Conservation (phyloP, 2,113 vertebrate genomes). For the Ahaetulla prasina region DNA sequence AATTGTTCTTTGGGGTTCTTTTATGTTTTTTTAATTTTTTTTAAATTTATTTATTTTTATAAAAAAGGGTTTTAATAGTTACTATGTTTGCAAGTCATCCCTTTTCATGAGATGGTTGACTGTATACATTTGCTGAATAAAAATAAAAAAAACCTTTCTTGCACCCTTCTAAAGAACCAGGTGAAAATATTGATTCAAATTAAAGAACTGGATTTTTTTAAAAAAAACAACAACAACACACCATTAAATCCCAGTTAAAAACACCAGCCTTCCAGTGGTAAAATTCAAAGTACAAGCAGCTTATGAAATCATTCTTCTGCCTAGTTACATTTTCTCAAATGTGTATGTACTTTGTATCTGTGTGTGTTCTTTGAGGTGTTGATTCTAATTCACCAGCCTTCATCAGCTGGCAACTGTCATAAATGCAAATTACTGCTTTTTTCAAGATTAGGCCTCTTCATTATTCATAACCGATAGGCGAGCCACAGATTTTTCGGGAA, state of each 20-base stretch:
- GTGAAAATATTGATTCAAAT: too few species aligned
- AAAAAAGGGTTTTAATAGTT: not conserved
- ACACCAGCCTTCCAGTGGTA: not conserved
- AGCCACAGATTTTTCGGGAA: conserved; percentile 14
- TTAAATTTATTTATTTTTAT: too few species aligned
- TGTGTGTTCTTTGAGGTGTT: conserved; percentile 30
- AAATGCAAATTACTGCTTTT: conserved; percentile 41
- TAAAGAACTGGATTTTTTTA: too few species aligned
- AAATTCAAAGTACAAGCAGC: not conserved
- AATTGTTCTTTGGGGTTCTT: too few species aligned
- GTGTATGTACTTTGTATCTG: not conserved
- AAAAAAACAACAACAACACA: too few species aligned
- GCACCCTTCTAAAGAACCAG: not conserved
- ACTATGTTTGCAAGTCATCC: not conserved
- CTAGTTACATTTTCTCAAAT: not conserved
- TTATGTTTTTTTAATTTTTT: not conserved
- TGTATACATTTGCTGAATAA: too few species aligned
- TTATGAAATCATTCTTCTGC: not conserved
- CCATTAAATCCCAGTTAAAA: not conserved
- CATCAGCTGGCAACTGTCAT: conserved; percentile 47
- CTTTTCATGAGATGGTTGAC: not conserved
- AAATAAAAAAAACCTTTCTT: not conserved
- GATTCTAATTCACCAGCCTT: conserved; percentile 38
- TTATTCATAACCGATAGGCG: conserved; percentile 38
- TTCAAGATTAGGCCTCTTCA: conserved; percentile 35